Base-by-base conservation (phyloP, 2,888 invertebrate species). In the Chloroclystis v-ata region DNA sequence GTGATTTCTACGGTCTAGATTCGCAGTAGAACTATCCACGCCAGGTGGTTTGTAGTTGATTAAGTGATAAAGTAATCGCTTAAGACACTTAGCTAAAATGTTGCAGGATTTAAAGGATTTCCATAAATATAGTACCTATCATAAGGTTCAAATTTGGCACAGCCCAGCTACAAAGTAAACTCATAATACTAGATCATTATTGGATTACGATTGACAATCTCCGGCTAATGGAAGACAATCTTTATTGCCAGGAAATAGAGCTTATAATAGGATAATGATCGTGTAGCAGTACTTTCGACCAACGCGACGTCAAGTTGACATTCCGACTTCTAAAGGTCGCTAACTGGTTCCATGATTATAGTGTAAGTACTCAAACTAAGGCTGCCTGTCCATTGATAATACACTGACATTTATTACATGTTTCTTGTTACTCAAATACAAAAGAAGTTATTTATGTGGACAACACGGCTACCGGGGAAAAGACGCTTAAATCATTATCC, bases 261-360 rank as follows among this genome's bases (percentile, higher is more conserved):
- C 39, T 47, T 43, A 49, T 52, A 56, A 57, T 54, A 41, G 33
- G 33, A 28, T 45, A 47, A 52, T 56, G 55, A 56, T 25, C 52
- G 48, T 33, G 59, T 72, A 72, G 70, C 75, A 61, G 74, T 78
- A 72, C 76, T 77, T 74, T 77, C 68, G 65, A 63, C 65, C 57
- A 14, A 33, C 32, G 32, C 67, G 56, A 51, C 51, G 47, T 48
- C 55, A 59, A 69, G 72, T 69, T 72, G 72, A 72, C 73, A 72
- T 72, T 71, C 69, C 65, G 65, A 65, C 68, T 71, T 71, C 67
- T 70, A 72, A 73, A 73, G 72, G 72, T 73, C 73, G 73, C 69
- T 67, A 72, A 73, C 72, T 73, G 65, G 73, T 71, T 56, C 65
- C 54, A 56, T 55, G 61, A 70, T 76, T 76, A 73, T 68, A 61